Conservation (phyloP, 1,140 invertebrate genomes). For the Tachypleus tridentatus region DNA sequence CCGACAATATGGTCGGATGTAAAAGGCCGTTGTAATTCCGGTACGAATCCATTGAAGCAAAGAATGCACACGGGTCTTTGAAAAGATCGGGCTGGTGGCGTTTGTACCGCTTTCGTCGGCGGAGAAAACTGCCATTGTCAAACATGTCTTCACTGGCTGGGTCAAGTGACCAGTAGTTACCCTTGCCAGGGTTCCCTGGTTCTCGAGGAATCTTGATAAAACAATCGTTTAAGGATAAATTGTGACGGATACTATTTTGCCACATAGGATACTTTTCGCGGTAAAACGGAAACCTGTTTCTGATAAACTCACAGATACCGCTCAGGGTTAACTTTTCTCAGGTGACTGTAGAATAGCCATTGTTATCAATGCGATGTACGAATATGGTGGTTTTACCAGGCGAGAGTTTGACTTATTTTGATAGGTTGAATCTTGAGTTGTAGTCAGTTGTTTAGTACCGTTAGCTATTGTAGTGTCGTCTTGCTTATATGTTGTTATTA, state of each 20-base stretch:
- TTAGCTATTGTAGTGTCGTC: background rate
- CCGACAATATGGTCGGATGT: slow-evolving; percentile 16
- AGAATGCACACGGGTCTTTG: slow-evolving; percentile 26
- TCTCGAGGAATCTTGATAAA: slow-evolving; percentile 98
- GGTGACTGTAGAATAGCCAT: slow-evolving; percentile 46
- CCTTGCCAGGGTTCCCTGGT: slow-evolving; percentile 96
- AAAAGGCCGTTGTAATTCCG: slow-evolving; percentile 19
- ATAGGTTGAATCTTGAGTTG: background rate
- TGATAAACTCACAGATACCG: slow-evolving; percentile 61
- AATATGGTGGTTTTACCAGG: slow-evolving; percentile 43
- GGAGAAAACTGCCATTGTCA: slow-evolving; percentile 93
- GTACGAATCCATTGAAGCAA: slow-evolving; percentile 26
- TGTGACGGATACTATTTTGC: slow-evolving; percentile 96
- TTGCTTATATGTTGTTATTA: slow-evolving; percentile 5
- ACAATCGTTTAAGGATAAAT: slow-evolving; percentile 94
- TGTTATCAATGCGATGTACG: slow-evolving; percentile 48
- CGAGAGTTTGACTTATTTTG: slow-evolving; percentile 9
- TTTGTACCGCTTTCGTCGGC: slow-evolving; percentile 90
- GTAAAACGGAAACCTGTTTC: slow-evolving; percentile 94
- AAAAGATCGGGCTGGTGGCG: slow-evolving; percentile 32
- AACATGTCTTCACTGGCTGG: slow-evolving; percentile 98
- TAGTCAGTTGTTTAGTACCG: background rate
- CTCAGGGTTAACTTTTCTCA: slow-evolving; percentile 41
- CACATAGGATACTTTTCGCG: slow-evolving; percentile 89
- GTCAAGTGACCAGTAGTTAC: slow-evolving; percentile 98